phyloP scores from a whole-genome alignment of 2,888 invertebrate genomes.

The Drosophila atripex region DNA sequence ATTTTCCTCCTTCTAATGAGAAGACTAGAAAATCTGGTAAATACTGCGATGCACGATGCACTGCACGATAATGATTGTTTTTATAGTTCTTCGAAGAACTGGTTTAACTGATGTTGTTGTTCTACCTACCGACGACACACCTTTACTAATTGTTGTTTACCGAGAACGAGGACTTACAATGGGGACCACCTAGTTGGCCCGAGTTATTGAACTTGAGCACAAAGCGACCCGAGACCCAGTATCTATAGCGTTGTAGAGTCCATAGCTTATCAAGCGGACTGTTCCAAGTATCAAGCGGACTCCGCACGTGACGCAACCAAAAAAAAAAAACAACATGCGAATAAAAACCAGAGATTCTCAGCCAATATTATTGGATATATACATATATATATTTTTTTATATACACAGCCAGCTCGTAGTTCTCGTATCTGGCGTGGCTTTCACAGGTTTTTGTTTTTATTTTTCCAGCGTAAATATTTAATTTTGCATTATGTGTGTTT shows the following conservation, averaged over 20 bases:
- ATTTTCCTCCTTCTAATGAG: constrained; percentile 29
- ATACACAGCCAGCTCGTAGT: constrained; percentile 20
- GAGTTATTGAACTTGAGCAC: constrained; percentile 42
- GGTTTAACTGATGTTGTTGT: constrained; percentile 27
- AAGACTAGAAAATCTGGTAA: constrained; percentile 5
- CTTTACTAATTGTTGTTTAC: constrained; percentile 21
- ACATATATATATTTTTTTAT: too few species aligned
- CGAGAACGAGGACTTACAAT: constrained; percentile 20
- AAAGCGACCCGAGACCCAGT: constrained; percentile 20
- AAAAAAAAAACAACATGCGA: not conserved
- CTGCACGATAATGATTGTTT: constrained; percentile 5
- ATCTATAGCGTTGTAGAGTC: not conserved
- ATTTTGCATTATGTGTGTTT: constrained; percentile 49
- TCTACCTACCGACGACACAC: constrained; percentile 10
- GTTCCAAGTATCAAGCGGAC: constrained; percentile 19
- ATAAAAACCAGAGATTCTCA: not conserved
- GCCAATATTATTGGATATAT: constrained; percentile 34
- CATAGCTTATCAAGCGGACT: constrained; percentile 13
- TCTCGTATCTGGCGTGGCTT: constrained; percentile 16
- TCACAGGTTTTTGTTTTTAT: constrained; percentile 42
- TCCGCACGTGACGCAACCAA: constrained; percentile 24
- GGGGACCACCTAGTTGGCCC: constrained; percentile 12
- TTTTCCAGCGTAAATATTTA: constrained; percentile 61
- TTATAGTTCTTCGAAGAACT: constrained; percentile 22
- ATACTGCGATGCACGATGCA: constrained; percentile 6